A percentile compares a stretch with the other conserved stretches of the same genome.
These are phyloP conservation scores for Aethes cnicana DNA, from an alignment of 2,888 invertebrate species.

Conservation along the genomic window DNA sequence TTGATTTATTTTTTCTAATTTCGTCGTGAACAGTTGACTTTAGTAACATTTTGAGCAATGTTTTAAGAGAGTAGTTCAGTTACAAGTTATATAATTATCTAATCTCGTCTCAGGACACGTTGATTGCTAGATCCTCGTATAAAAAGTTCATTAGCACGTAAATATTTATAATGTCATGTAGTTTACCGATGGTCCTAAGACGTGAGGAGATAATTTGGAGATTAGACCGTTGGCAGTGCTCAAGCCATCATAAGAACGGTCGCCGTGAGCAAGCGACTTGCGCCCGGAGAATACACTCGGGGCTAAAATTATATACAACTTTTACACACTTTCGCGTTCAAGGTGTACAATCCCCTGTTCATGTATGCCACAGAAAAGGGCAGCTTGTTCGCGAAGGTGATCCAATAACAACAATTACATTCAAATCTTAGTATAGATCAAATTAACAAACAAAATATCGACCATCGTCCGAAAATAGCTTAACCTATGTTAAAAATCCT, in stretches of 20 bases:
- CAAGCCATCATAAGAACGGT: constrained; percentile 26
- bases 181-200: background rate
- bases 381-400: background rate
- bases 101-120: too few species aligned
- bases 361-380: too few species aligned
- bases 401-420: background rate
- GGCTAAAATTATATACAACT: too few species aligned
- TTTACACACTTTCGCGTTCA: background rate
- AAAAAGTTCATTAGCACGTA: too few species aligned
- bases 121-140: too few species aligned
- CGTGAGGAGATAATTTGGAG: background rate
- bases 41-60: constrained; percentile 58
- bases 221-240: constrained; percentile 29
- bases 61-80: constrained; percentile 40
- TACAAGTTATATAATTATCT: background rate
- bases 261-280: constrained; percentile 17
- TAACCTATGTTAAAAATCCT: constrained; percentile 34
- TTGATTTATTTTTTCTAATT: constrained; percentile 61
- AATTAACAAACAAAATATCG: constrained; percentile 15
- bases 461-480: constrained; percentile 7
- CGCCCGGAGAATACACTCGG: too few species aligned
- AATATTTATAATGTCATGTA: too few species aligned
- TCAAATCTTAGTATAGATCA: background rate
- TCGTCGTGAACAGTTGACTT: constrained; percentile 44
- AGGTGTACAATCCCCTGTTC: too few species aligned